These are phyloP conservation scores for Butorides virescens DNA, from an alignment of 2,113 vertebrate genomes.

Conservation along the genomic window DNA sequence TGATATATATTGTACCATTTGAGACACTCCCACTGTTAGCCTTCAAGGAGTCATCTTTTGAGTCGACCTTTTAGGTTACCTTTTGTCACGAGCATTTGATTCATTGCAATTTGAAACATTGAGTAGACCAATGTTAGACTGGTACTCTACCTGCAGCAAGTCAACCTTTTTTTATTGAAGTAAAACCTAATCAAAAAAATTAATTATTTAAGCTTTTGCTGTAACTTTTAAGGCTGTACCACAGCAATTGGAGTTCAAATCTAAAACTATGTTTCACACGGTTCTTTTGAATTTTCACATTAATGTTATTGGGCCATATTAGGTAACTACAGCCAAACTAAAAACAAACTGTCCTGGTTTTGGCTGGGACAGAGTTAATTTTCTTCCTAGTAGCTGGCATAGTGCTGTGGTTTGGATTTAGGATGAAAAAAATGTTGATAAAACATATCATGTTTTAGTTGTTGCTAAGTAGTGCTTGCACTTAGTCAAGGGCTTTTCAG, in stretches of 20 bases:
- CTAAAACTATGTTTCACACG: background rate
- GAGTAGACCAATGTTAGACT: background rate
- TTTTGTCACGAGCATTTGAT: background rate
- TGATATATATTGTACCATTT: constrained; percentile 36
- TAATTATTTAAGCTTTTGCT: background rate
- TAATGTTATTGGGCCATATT: background rate
- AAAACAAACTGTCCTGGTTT: background rate
- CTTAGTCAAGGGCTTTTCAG: no score
- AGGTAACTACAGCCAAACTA: background rate
- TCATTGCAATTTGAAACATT: background rate
- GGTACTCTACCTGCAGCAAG: background rate
- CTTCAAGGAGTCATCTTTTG: background rate
- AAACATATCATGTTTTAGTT: no score
- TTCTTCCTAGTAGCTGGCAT: no score
- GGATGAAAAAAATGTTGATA: no score
- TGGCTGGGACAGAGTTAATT: no score
- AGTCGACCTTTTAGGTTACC: background rate
- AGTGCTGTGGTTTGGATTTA: no score
- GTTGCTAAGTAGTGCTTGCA: no score
- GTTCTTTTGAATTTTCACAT: background rate
- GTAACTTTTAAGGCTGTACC: background rate
- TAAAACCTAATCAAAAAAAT: background rate
- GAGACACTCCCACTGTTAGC: constrained; percentile 54
- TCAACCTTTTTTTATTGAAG: background rate
- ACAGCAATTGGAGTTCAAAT: background rate